A percentile compares a stretch with the other conserved stretches of the same genome.
phyloP scores from a whole-genome alignment of 2,888 invertebrate genomes.

The Eudasyphora cyanicolor region DNA sequence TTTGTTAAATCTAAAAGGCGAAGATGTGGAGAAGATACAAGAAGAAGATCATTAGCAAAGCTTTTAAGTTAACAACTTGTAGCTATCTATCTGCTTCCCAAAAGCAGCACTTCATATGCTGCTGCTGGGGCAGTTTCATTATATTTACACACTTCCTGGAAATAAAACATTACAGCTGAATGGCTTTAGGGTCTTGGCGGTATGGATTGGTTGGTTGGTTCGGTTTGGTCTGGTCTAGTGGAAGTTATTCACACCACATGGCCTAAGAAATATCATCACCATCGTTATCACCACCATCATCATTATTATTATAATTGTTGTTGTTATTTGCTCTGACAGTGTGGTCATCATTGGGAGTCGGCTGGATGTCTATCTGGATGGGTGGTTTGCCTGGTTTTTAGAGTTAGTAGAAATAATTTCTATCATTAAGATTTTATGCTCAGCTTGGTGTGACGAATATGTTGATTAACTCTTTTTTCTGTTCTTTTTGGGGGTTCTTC shows the following conservation, averaged over 20 bases:
- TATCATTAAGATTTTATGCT: slow-evolving; percentile 65
- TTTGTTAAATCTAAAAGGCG: neutral
- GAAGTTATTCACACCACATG: neutral
- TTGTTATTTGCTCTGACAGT: neutral
- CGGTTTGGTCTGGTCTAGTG: neutral
- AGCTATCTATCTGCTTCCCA: neutral
- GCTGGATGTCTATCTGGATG: too few relatives aligned
- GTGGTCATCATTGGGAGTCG: neutral
- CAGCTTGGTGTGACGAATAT: slow-evolving; percentile 73
- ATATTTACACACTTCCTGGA: slow-evolving; percentile 20
- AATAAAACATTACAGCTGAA: slow-evolving; percentile 8
- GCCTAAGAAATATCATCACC: neutral
- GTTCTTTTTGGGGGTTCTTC: neutral
- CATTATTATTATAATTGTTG: neutral
- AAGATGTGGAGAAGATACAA: neutral
- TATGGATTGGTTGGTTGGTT: too few relatives aligned
- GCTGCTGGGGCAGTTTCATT: neutral
- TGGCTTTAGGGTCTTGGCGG: neutral
- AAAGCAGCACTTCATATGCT: neutral
- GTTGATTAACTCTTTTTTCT: neutral
- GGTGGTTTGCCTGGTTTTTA: too few relatives aligned
- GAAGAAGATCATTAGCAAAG: neutral
- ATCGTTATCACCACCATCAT: too few relatives aligned
- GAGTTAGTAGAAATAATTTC: slow-evolving; percentile 39
- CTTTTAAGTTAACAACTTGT: neutral